phyloP scores from a whole-genome alignment of 2,797 vertebrate genomes.

The Ctenosaura bakeri region DNA sequence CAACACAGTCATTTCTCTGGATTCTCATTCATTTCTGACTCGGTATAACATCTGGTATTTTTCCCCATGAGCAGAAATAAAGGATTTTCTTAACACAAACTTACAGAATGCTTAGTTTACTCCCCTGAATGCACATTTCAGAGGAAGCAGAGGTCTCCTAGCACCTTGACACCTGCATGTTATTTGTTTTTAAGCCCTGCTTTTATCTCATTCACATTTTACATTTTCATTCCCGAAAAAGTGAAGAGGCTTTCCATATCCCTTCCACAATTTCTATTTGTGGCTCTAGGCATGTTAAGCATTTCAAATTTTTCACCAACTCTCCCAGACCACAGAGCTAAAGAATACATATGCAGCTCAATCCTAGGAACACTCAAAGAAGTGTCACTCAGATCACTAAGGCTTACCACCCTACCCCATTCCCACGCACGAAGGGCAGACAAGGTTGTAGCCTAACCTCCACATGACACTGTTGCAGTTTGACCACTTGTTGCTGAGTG shows the following conservation, averaged over 20 bases:
- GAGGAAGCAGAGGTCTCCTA: neutral
- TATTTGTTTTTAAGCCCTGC: neutral
- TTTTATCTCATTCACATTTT: neutral
- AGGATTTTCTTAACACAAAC: neutral
- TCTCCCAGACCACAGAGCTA: constrained; percentile 34
- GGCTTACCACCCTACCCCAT: neutral
- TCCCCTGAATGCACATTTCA: neutral
- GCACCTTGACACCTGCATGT: too few relatives aligned
- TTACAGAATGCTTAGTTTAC: neutral
- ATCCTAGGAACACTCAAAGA: neutral
- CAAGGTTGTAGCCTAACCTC: constrained; percentile 14
- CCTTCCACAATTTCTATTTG: constrained; percentile 14
- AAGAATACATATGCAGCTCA: constrained; percentile 5
- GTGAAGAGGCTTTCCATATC: neutral
- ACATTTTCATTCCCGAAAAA: neutral
- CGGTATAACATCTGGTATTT: neutral
- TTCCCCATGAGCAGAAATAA: neutral
- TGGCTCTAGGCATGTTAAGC: constrained; percentile 40
- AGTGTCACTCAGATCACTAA: neutral
- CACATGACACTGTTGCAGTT: constrained; percentile 18
- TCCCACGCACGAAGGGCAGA: neutral
- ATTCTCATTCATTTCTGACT: neutral
- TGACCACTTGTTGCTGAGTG: neutral
- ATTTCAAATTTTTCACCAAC: neutral
- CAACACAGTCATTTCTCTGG: neutral